phyloP scores from a whole-genome alignment of 2,797 vertebrate species.

The Eidolon dupreanum region DNA sequence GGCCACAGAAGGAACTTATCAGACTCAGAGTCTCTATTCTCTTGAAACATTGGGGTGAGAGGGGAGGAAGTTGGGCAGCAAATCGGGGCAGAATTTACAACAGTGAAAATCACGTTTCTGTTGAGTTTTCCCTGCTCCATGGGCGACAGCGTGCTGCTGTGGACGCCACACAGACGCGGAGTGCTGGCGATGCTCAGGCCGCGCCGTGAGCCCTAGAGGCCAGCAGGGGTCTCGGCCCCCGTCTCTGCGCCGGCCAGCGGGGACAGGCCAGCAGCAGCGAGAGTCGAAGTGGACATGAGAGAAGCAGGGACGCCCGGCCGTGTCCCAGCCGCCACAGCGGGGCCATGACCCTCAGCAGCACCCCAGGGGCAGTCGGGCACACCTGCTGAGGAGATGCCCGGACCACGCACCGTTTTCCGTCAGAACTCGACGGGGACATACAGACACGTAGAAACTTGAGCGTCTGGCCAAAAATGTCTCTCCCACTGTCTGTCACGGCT shows the following conservation, averaged over 20 bases:
- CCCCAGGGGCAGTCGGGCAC: not conserved
- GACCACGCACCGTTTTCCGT: not conserved
- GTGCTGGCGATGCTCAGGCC: not conserved
- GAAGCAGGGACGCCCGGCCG: not conserved
- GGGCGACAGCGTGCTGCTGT: not conserved
- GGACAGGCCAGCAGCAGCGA: not conserved
- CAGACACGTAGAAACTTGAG: not conserved
- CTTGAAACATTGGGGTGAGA: not conserved
- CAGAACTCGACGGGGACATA: not conserved
- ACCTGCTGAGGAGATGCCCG: not conserved
- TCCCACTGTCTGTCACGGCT: not conserved
- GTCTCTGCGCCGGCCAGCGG: not conserved
- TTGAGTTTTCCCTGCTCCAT: not conserved
- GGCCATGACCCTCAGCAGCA: too few relatives aligned
- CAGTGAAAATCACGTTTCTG: slow-evolving; percentile 20
- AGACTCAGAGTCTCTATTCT: slow-evolving; percentile 46
- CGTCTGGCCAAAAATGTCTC: not conserved
- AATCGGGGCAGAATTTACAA: slow-evolving; percentile 34
- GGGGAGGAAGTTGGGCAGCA: slow-evolving; percentile 38
- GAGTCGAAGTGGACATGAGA: not conserved
- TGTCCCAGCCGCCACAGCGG: not conserved
- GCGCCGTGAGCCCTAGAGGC: not conserved
- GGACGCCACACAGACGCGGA: not conserved
- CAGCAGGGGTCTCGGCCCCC: not conserved
- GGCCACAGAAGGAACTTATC: slow-evolving; percentile 62